phyloP scores from a whole-genome alignment of 2,113 vertebrate species.

The Callorhinus ursinus region DNA sequence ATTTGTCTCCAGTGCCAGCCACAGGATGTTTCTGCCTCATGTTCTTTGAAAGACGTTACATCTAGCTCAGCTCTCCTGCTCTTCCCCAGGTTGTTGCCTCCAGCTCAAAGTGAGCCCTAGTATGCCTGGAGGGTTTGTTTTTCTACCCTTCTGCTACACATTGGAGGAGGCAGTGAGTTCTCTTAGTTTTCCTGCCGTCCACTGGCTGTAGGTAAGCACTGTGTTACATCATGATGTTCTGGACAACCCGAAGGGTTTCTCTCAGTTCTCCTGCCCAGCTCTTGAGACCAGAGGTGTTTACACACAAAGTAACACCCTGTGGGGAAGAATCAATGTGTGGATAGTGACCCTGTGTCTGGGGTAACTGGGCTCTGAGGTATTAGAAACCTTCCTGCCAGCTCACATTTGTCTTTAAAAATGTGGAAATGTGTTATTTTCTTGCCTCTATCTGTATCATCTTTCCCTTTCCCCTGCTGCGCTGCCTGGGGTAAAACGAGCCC shows the following conservation, averaged over 20 bases:
- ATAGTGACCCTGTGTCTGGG: background rate
- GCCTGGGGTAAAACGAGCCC: background rate
- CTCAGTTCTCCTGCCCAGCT: background rate
- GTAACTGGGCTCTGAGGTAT: background rate
- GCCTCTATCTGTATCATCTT: background rate
- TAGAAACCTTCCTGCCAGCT: background rate
- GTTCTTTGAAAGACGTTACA: background rate
- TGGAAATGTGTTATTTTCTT: background rate
- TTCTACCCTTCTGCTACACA: background rate
- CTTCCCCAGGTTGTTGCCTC: background rate
- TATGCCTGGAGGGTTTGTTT: background rate
- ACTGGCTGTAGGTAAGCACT: background rate
- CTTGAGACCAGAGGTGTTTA: background rate
- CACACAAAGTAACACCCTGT: background rate
- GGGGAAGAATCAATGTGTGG: background rate
- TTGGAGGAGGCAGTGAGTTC: background rate
- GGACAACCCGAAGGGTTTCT: background rate
- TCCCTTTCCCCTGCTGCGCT: background rate
- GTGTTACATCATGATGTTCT: background rate
- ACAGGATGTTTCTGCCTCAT: background rate
- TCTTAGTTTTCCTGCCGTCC: background rate
- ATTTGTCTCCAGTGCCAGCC: background rate
- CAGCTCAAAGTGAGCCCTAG: background rate
- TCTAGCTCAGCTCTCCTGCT: background rate
- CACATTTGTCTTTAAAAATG: background rate